These are phyloP conservation scores for Erebia epiphron DNA, from an alignment of 2,888 invertebrate genomes.

Conservation along the genomic window DNA sequence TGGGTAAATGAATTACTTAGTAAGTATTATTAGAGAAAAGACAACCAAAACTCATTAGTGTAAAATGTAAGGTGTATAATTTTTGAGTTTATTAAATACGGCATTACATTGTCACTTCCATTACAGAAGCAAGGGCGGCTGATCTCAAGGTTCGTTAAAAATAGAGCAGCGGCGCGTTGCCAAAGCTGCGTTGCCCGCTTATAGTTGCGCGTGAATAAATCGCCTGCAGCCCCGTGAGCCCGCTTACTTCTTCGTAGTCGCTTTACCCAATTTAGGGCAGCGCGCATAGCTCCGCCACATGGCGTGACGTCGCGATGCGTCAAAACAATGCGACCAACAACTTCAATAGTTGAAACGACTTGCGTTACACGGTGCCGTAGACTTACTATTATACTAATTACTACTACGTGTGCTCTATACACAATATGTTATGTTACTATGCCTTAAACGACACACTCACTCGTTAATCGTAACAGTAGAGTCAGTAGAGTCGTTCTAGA, in stretches of 20 bases:
- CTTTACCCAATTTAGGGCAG: slow-evolving; percentile 63
- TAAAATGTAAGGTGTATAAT: slow-evolving; percentile 40
- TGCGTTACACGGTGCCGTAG: neutral
- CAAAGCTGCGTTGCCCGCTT: slow-evolving; percentile 73
- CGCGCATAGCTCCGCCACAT: slow-evolving; percentile 41
- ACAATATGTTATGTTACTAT: neutral
- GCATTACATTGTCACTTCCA: slow-evolving; percentile 52
- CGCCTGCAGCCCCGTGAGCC: slow-evolving; percentile 46
- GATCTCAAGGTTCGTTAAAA: slow-evolving; percentile 80
- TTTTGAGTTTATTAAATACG: slow-evolving; percentile 30
- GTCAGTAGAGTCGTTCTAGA: too few species aligned
- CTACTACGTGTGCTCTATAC: too few species aligned
- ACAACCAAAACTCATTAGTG: neutral
- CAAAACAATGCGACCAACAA: slow-evolving; percentile 31
- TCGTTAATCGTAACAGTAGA: neutral
- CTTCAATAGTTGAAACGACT: neutral
- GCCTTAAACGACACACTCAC: neutral
- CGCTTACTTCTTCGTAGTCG: slow-evolving; percentile 49
- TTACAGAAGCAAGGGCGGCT: slow-evolving; percentile 77
- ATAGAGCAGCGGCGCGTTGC: slow-evolving; percentile 78
- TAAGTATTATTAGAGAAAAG: neutral
- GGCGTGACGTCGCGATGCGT: slow-evolving; percentile 40
- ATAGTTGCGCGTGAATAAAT: slow-evolving; percentile 59
- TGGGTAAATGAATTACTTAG: neutral
- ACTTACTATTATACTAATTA: too few species aligned